A percentile compares a stretch with the other conserved stretches of the same genome.
Conservation (phyloP, 2,888 invertebrate genomes). For the Pemphredon lugubris region DNA sequence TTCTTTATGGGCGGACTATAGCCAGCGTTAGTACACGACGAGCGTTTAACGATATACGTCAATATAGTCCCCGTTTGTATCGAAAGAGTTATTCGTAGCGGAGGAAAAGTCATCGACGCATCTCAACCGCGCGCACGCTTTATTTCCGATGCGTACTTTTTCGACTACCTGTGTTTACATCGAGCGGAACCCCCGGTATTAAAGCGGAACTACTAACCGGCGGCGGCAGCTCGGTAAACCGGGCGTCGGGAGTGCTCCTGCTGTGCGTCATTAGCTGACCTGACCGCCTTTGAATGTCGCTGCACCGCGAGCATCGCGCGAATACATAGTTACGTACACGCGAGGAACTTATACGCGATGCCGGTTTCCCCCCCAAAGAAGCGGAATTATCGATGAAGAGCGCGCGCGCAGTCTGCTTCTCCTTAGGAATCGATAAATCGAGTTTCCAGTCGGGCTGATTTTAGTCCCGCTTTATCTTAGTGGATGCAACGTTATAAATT, state of each 20-base stretch:
- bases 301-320: not conserved
- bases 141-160: not conserved
- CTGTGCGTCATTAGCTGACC: slow-evolving; percentile 27
- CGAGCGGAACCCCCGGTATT: slow-evolving; percentile 9
- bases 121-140: too few species aligned
- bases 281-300: slow-evolving; percentile 10
- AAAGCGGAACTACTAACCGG: slow-evolving; percentile 46
- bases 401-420: slow-evolving; percentile 5
- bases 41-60: too few species aligned
- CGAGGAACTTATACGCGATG: not conserved
- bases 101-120: too few species aligned
- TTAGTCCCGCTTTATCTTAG: not conserved
- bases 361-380: slow-evolving; percentile 3
- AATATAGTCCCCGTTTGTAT: too few species aligned
- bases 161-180: not conserved
- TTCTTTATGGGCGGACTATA: too few species aligned
- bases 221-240: slow-evolving; percentile 14
- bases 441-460: not conserved
- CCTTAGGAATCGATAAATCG: not conserved
- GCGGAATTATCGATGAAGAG: slow-evolving; percentile 4
- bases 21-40: too few species aligned
- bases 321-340: slow-evolving; percentile 1
- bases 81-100: too few species aligned
- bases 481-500: not conserved
- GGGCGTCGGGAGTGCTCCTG: slow-evolving; percentile 12